These are phyloP conservation scores for Haliclystus octoradiatus DNA, from an alignment of 30 jellyfish, hydroid and myxozoan species.

Conservation along the genomic window DNA sequence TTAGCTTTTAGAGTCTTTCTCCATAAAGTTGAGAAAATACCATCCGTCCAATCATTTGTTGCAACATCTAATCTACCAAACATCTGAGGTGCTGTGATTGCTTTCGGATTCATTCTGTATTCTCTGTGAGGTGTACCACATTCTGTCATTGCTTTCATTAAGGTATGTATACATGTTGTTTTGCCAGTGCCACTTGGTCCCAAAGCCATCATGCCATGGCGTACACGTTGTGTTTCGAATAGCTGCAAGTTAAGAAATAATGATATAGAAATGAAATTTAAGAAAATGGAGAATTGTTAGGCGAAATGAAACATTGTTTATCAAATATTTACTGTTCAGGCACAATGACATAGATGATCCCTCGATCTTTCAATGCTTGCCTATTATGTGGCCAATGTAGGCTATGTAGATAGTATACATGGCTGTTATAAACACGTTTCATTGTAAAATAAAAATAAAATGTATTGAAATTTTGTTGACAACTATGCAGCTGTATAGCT, in stretches of 20 bases:
- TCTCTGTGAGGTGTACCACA: constrained; percentile 75
- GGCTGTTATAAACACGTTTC: no score
- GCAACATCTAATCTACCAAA: constrained; percentile 79
- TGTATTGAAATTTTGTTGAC: no score
- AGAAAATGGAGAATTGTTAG: no score
- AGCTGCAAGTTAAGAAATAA: constrained; percentile 13
- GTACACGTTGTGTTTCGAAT: constrained; percentile 83
- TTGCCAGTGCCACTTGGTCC: constrained; percentile 89
- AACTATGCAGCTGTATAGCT: no score
- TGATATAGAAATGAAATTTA: no score
- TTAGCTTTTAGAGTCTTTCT: constrained; percentile 67
- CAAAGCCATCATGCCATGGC: constrained; percentile 87
- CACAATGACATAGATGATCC: no score
- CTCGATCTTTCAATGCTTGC: no score
- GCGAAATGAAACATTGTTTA: not conserved
- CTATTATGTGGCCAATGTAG: no score
- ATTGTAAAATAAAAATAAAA: no score
- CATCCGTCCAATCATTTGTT: constrained; percentile 85
- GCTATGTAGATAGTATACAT: no score
- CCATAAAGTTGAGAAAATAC: constrained; percentile 75
- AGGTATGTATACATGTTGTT: constrained; percentile 60
- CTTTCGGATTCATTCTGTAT: constrained; percentile 75
- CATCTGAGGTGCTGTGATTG: constrained; percentile 88
- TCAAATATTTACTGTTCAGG: not conserved
- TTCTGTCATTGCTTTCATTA: constrained; percentile 85